A percentile compares a stretch with the other conserved stretches of the same genome.
These are phyloP conservation scores for Sebastes reedi DNA, from an alignment of 2,797 vertebrate species.

Conservation along the genomic window DNA sequence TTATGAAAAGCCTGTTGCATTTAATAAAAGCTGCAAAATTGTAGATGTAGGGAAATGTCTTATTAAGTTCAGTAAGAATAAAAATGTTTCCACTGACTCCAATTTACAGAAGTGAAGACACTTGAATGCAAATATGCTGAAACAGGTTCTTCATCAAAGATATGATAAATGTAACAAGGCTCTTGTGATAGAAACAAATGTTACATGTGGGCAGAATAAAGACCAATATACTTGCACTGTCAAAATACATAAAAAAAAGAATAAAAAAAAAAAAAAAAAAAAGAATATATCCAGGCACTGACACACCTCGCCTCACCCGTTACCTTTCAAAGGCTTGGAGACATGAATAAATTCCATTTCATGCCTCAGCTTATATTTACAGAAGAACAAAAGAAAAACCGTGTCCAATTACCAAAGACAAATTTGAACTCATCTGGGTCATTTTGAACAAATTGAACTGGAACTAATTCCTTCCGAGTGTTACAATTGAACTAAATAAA, in stretches of 20 bases:
- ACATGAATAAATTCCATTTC: constrained; percentile 66
- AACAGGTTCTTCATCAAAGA: not conserved
- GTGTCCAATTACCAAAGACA: constrained; percentile 73
- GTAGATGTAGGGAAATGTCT: constrained; percentile 4
- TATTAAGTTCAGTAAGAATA: not conserved
- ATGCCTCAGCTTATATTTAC: constrained; percentile 65
- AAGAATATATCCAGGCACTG: constrained; percentile 4
- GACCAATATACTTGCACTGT: not conserved
- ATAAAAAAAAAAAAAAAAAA: not conserved
- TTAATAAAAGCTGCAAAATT: constrained; percentile 2
- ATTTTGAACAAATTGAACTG: constrained; percentile 70
- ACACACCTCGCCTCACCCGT: constrained; percentile 39
- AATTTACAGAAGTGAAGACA: not conserved
- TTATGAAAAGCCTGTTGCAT: not conserved
- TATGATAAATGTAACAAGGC: not conserved
- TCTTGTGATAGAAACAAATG: not conserved
- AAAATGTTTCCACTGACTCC: not conserved
- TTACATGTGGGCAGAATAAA: not conserved
- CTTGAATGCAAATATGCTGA: not conserved
- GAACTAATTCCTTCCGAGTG: constrained; percentile 65
- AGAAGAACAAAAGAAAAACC: constrained; percentile 62
- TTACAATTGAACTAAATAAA: constrained; percentile 61
- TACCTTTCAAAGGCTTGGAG: constrained; percentile 47
- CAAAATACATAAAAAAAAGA: not conserved
- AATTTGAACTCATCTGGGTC: constrained; percentile 73